phyloP scores from a whole-genome alignment of 2,113 vertebrate genomes.

The Mormoops blainvillei region DNA sequence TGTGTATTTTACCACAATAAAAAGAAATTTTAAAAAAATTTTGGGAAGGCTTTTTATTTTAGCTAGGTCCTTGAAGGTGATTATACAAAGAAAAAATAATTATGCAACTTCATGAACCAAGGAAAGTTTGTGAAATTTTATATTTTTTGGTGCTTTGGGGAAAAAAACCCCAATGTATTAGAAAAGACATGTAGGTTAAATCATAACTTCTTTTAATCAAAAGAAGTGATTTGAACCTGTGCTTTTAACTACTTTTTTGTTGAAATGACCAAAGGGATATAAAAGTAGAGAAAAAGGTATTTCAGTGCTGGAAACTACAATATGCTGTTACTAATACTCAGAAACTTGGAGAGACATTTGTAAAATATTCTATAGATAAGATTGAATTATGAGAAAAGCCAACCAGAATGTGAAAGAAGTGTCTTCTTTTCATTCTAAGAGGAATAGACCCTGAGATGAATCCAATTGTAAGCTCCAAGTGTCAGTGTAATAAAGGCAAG shows the following conservation, averaged over 20 bases:
- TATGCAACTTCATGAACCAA: constrained; percentile 27
- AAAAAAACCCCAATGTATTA: background rate
- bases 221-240: background rate
- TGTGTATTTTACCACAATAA: background rate
- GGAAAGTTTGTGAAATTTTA: constrained; percentile 18
- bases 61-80: constrained; percentile 11
- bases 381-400: background rate
- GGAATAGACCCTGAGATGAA: background rate
- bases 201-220: no score
- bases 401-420: background rate
- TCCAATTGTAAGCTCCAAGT: background rate
- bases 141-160: constrained; percentile 31
- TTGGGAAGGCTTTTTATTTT: constrained; percentile 15
- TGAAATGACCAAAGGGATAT: constrained; percentile 30
- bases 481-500: background rate
- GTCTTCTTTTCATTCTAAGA: background rate
- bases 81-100: constrained; percentile 22
- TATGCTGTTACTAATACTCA: background rate
- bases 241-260: background rate
- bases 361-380: background rate
- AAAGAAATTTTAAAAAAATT: background rate
- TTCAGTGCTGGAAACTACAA: background rate
- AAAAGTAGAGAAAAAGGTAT: background rate
- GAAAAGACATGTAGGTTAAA: background rate
- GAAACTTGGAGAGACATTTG: background rate